A percentile compares a stretch with the other conserved stretches of the same genome.
Evolutionary conservation across 2,797 vertebrate species (phyloP).

Genomic region (Myotis vivesi): DNA sequence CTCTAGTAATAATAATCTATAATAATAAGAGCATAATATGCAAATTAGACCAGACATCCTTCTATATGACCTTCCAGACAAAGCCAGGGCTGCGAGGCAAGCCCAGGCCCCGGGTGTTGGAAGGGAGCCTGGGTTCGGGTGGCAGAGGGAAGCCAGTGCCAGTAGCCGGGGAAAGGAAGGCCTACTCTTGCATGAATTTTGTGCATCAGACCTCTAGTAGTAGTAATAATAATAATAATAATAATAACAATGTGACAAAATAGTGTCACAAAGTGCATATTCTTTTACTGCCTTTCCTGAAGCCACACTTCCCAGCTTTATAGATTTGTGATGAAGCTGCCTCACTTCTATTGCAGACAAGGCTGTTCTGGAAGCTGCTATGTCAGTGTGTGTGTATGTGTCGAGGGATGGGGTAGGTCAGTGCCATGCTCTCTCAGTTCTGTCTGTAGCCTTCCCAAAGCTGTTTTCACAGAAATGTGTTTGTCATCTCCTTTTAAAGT

Average conservation of each 20-base stretch:
- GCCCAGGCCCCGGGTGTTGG: no score
- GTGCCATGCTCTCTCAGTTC: not conserved
- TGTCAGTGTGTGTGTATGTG: not conserved
- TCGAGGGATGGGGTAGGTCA: accelerated
- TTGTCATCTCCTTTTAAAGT: not conserved
- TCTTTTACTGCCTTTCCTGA: not conserved
- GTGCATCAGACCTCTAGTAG: no score
- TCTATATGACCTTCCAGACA: no score
- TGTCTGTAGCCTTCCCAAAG: not conserved
- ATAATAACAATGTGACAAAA: not conserved
- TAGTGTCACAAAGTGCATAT: not conserved
- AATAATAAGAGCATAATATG: not conserved
- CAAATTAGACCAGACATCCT: no score
- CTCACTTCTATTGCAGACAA: not conserved
- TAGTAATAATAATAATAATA: not conserved
- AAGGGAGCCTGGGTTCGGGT: no score
- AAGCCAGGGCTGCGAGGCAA: no score
- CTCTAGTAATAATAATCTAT: no score
- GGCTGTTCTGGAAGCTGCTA: not conserved
- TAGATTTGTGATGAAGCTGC: not conserved
- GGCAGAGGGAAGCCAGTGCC: no score
- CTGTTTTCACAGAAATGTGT: not conserved
- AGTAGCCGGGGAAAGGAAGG: no score
- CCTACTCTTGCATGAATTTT: no score
- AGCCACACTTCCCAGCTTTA: not conserved